Percentiles rank a stretch among this genome's conserved stretches.
Evolutionary conservation across 1,140 invertebrate genomes (phyloP).

Genomic region (Conopomorpha cramerella): DNA sequence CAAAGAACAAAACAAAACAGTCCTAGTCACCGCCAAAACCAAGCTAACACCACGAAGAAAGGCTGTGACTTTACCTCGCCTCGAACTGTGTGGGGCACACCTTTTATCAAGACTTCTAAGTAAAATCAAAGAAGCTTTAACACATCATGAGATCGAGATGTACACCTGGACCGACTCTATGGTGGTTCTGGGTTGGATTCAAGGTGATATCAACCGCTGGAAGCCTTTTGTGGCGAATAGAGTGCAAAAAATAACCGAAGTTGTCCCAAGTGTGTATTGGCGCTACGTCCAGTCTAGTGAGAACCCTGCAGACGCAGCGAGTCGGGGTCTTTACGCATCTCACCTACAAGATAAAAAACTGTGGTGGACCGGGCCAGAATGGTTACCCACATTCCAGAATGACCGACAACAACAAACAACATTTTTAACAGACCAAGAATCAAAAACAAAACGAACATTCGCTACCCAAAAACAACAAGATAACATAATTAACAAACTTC

Average conservation of each 20-base stretch:
- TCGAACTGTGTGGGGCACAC: constrained; percentile 45
- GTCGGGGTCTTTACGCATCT: background rate
- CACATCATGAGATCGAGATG: constrained; percentile 5
- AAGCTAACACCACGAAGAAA: constrained; percentile 41
- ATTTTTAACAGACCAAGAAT: constrained; percentile 1
- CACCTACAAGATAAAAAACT: constrained; percentile 1
- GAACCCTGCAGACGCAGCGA: constrained; percentile 17
- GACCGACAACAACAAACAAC: background rate
- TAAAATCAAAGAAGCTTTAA: constrained; percentile 9
- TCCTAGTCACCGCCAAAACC: constrained; percentile 25
- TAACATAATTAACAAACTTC: background rate
- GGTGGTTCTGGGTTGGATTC: constrained; percentile 10
- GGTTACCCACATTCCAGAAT: background rate
- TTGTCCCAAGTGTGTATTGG: constrained; percentile 12
- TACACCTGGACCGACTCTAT: constrained; percentile 13
- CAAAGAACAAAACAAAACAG: constrained; percentile 2
- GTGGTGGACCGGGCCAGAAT: background rate
- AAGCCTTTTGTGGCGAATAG: constrained; percentile 29
- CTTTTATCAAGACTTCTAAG: constrained; percentile 23
- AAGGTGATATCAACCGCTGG: constrained; percentile 8
- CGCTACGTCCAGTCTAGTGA: constrained; percentile 11
- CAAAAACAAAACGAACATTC: background rate
- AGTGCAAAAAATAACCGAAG: constrained; percentile 17
- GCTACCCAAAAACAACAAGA: background rate
- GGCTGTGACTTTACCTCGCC: constrained; percentile 27